phyloP scores from a whole-genome alignment of 2,113 vertebrate genomes.

The Limanda limanda region DNA sequence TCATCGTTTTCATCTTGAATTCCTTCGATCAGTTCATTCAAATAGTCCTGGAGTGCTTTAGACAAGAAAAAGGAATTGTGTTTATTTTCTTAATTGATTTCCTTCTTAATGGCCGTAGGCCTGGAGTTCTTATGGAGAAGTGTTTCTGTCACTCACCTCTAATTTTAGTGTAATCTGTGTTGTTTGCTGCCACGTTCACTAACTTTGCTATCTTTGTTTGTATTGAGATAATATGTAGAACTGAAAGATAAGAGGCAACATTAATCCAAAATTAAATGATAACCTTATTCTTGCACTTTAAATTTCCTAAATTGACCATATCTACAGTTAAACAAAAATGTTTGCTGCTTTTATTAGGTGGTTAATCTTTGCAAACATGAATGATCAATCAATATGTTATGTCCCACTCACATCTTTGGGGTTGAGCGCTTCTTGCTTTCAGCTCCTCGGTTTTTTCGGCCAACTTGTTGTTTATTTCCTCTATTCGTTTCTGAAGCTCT shows the following conservation, averaged over 20 bases:
- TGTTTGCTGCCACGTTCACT: background rate
- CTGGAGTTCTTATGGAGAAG: background rate
- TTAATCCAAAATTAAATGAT: no score
- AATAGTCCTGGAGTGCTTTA: constrained; percentile 22
- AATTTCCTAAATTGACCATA: background rate
- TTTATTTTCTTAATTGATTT: background rate
- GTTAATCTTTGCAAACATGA: no score
- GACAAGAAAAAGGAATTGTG: background rate
- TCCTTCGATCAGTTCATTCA: constrained; percentile 13
- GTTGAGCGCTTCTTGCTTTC: constrained; percentile 31
- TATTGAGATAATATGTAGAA: constrained; percentile 51
- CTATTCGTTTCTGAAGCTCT: constrained; percentile 49
- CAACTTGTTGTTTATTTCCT: constrained; percentile 38
- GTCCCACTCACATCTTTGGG: constrained; percentile 45
- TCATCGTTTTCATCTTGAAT: constrained; percentile 47
- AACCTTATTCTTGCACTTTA: background rate
- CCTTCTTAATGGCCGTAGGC: background rate
- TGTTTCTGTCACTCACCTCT: constrained; percentile 29
- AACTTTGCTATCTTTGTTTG: constrained; percentile 46
- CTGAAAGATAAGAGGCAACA: constrained; percentile 22
- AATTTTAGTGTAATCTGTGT: no score
- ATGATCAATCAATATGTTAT: background rate
- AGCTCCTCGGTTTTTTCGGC: constrained; percentile 27
- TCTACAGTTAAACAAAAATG: no score
- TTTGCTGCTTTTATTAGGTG: no score